Evolutionary conservation across 2,888 invertebrate species (phyloP).

Genomic region (Eupithecia centaureata): DNA sequence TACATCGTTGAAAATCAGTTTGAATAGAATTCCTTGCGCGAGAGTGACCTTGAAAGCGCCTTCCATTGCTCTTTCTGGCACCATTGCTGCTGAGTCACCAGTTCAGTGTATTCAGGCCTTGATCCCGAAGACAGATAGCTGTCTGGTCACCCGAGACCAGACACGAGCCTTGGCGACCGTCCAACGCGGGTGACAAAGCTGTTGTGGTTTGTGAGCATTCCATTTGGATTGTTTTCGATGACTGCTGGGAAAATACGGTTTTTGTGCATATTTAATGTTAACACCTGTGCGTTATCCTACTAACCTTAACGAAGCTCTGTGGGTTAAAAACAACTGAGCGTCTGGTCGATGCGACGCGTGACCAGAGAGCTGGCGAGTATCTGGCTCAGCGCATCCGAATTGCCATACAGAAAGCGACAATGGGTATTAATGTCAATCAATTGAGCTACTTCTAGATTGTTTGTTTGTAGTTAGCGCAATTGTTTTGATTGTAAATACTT

Average conservation of each 20-base stretch:
- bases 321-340: too few relatives aligned
- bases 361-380: too few relatives aligned
- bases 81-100: constrained; percentile 1
- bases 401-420: too few relatives aligned
- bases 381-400: too few relatives aligned
- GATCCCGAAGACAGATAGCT: constrained; percentile 6
- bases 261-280: not conserved
- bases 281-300: not conserved
- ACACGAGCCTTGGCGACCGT: constrained; percentile 9
- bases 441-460: too few relatives aligned
- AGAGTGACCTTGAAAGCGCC: not conserved
- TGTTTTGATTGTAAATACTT: too few relatives aligned
- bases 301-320: not conserved
- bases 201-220: not conserved
- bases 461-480: too few relatives aligned
- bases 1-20: too few relatives aligned
- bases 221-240: constrained; percentile 1
- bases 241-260: not conserved
- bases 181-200: constrained; percentile 5
- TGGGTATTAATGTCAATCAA: too few relatives aligned
- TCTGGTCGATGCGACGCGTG: too few relatives aligned
- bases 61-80: constrained; percentile 3
- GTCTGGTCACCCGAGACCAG: not conserved
- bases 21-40: too few relatives aligned
- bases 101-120: constrained; percentile 9